phyloP scores from a whole-genome alignment of 2,797 vertebrate species.

The Silurus lanzhouensis region DNA sequence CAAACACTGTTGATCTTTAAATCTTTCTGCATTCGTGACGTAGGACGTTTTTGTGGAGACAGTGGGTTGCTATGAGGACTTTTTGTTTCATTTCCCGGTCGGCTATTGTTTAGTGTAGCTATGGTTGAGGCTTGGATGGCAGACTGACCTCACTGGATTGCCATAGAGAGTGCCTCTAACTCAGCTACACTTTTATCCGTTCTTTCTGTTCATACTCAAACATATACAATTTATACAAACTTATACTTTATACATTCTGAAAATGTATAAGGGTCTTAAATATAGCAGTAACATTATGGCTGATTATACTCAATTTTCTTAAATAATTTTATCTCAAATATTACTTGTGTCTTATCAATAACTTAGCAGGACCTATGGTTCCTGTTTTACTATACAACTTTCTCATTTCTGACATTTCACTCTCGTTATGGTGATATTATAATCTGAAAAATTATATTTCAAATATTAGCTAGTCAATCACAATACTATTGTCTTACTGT shows the following conservation, averaged over 20 bases:
- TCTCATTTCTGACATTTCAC: not conserved
- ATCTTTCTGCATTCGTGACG: not conserved
- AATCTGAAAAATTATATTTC: too few relatives aligned
- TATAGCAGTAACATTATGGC: not conserved
- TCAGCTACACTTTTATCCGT: slow-evolving; percentile 70
- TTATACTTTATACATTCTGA: not conserved
- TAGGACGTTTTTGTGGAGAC: not conserved
- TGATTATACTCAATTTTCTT: not conserved
- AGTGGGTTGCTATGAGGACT: not conserved
- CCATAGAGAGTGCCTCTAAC: slow-evolving; percentile 58
- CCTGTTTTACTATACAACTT: not conserved
- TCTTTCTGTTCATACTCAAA: slow-evolving; percentile 63
- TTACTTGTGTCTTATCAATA: not conserved
- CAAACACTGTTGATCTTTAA: too few relatives aligned
- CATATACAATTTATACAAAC: slow-evolving; percentile 57
- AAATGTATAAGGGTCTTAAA: not conserved
- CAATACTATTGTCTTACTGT: too few relatives aligned
- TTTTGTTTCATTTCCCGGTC: slow-evolving; percentile 65
- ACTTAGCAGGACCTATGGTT: not conserved
- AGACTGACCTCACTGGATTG: not conserved
- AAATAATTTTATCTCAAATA: not conserved
- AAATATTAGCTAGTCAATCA: too few relatives aligned
- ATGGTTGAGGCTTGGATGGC: slow-evolving; percentile 62
- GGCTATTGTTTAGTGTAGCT: slow-evolving; percentile 74
- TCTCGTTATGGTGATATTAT: too few relatives aligned